Evolutionary conservation across 2,888 invertebrate species (phyloP).

Genomic region (Mesodorylaimus sp.): DNA sequence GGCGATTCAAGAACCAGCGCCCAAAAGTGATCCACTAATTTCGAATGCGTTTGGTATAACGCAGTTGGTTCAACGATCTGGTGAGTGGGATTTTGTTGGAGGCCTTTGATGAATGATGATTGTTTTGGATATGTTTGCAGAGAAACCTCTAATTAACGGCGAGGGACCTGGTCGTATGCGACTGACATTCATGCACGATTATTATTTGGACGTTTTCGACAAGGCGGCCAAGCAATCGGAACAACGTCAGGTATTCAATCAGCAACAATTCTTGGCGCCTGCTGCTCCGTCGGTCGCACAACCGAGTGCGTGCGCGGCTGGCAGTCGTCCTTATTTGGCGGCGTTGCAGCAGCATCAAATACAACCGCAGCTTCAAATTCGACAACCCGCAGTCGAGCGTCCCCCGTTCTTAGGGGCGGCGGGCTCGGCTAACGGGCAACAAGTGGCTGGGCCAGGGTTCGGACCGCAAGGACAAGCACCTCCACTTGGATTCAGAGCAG

Average conservation of each 20-base stretch:
- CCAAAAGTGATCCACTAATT: not conserved
- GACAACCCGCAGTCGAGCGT: no score
- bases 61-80: slow-evolving; percentile 1
- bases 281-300: no score
- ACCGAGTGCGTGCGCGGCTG: no score
- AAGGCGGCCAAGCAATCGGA: not conserved
- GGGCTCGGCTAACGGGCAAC: no score
- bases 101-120: not conserved
- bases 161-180: slow-evolving; percentile 2
- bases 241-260: not conserved
- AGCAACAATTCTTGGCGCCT: no score
- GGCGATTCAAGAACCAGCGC: slow-evolving; percentile 2
- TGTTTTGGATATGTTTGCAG: not conserved
- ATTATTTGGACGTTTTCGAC: slow-evolving; percentile 6
- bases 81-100: not conserved
- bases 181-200: slow-evolving; percentile 10
- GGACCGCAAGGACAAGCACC: no score
- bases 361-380: no score
- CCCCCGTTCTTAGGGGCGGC: no score
- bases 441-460: no score
- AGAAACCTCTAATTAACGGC: not conserved
- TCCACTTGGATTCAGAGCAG: no score
- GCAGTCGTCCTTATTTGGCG: no score
- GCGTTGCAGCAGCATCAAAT: no score
- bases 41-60: not conserved